Conservation (phyloP, 2,888 invertebrate species). For the Pollenia griseotomentosa region DNA sequence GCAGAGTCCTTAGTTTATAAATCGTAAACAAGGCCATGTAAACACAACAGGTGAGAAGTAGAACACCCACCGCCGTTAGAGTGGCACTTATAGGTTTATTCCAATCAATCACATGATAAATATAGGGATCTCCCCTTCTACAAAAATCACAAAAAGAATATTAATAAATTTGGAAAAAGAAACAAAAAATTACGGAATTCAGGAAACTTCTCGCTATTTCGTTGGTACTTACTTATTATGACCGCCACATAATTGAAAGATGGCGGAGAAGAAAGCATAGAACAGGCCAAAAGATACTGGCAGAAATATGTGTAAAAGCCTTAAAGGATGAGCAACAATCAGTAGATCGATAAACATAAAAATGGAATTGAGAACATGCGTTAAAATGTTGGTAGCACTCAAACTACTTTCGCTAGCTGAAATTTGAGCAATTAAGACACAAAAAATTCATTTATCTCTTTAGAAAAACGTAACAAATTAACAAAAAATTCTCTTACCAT, state of each 20-base stretch:
- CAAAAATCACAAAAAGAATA: constrained; percentile 71
- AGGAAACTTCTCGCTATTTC: not conserved
- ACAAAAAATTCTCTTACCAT: constrained; percentile 75
- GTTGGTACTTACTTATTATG: constrained; percentile 84
- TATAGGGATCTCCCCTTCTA: constrained; percentile 87
- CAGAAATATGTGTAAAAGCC: constrained; percentile 88
- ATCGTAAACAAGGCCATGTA: constrained; percentile 81
- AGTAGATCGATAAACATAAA: constrained; percentile 90
- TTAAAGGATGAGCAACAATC: constrained; percentile 89
- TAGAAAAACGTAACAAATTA: not conserved
- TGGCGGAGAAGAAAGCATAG: constrained; percentile 86
- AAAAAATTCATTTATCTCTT: not conserved
- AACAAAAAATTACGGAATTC: not conserved
- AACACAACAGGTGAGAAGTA: constrained; percentile 80
- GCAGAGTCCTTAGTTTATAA: constrained; percentile 81
- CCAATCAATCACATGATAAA: constrained; percentile 92
- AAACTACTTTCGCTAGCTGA: constrained; percentile 83
- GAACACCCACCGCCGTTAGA: constrained; percentile 79
- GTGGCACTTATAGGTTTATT: constrained; percentile 85
- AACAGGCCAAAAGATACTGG: constrained; percentile 86
- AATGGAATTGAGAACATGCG: constrained; percentile 91
- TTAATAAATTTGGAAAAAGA: not conserved
- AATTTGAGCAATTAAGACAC: not conserved
- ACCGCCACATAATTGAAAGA: constrained; percentile 88
- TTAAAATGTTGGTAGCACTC: constrained; percentile 87